Conservation (phyloP, 2,113 vertebrate genomes). For the Ramphastos sulfuratus region DNA sequence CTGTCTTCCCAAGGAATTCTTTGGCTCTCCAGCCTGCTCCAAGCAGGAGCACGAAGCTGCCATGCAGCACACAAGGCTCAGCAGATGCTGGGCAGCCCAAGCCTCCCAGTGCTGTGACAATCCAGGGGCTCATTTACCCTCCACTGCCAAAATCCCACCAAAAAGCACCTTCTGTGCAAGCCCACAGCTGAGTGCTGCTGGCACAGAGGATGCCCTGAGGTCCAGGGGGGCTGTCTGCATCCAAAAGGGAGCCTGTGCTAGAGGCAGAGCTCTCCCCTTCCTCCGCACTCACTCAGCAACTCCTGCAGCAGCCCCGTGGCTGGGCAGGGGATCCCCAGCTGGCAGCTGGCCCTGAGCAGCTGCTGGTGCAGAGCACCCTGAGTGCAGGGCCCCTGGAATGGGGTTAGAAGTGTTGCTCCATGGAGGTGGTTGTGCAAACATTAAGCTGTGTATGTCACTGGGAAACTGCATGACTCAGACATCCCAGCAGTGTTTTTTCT, state of each 20-base stretch:
- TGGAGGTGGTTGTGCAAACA: neutral
- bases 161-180: neutral
- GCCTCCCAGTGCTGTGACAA: no score
- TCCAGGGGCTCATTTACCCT: neutral
- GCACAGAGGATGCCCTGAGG: neutral
- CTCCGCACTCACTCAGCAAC: neutral
- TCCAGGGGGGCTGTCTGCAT: neutral
- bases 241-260: fast-evolving
- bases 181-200: neutral
- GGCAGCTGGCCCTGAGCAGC: neutral
- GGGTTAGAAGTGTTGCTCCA: neutral
- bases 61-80: neutral
- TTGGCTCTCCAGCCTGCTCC: neutral
- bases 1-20: neutral
- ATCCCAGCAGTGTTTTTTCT: neutral
- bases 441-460: neutral
- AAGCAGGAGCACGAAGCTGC: neutral
- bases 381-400: neutral
- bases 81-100: neutral
- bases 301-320: fast-evolving
- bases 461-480: neutral
- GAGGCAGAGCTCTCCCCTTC: neutral
- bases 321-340: neutral
- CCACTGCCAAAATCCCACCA: neutral
- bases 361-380: fast-evolving